Percentiles rank a stretch among this genome's conserved stretches.
Evolutionary conservation across 1,140 invertebrate species (phyloP).

Genomic region (Arctopsyche grandis): DNA sequence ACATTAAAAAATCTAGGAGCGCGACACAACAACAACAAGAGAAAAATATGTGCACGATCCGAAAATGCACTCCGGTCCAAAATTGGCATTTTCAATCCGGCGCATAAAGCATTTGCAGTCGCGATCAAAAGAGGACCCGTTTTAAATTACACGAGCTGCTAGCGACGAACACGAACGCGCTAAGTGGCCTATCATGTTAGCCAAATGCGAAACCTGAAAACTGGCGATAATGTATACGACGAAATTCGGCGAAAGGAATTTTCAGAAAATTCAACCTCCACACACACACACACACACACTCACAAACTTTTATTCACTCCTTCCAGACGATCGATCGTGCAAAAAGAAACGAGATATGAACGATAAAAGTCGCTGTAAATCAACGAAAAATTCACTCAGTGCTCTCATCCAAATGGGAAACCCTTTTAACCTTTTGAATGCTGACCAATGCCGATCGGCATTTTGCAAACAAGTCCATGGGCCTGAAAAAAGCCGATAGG

Average conservation of each 20-base stretch:
- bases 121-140: slow-evolving; percentile 27
- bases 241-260: neutral
- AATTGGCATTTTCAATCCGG: slow-evolving; percentile 20
- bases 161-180: slow-evolving; percentile 42
- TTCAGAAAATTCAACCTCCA: neutral
- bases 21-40: slow-evolving; percentile 2
- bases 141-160: slow-evolving; percentile 37
- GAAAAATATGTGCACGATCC: neutral
- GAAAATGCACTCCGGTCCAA: slow-evolving; percentile 6
- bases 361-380: neutral
- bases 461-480: too few species aligned
- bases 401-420: too few species aligned
- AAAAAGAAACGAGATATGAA: too few species aligned
- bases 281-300: neutral
- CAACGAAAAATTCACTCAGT: neutral
- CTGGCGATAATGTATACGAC: neutral
- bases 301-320: too few species aligned
- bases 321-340: too few species aligned
- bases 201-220: slow-evolving; percentile 45
- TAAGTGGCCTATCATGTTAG: slow-evolving; percentile 53
- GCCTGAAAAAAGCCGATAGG: too few species aligned
- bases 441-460: too few species aligned
- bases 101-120: slow-evolving; percentile 12
- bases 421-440: too few species aligned
- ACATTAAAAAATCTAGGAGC: neutral